These are phyloP conservation scores for Muscicapa adusta DNA, from an alignment of 2,113 vertebrate genomes.

Conservation along the genomic window DNA sequence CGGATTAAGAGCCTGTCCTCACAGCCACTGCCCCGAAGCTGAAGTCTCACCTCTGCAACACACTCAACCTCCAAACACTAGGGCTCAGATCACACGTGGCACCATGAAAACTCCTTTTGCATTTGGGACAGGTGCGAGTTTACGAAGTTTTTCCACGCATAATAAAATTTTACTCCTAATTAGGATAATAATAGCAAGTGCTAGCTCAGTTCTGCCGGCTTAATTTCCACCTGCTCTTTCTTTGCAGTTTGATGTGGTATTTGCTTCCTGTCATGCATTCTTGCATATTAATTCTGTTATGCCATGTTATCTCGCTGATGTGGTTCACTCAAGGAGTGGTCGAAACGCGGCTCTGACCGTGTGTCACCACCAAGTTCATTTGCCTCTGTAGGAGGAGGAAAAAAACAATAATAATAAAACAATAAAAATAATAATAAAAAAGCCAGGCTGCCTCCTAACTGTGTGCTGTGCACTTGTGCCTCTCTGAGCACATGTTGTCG, in stretches of 20 bases:
- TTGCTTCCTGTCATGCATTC: constrained; percentile 27
- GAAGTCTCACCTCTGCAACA: background rate
- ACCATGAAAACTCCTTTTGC: background rate
- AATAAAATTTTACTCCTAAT: constrained; percentile 19
- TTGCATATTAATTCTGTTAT: background rate
- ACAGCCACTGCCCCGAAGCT: background rate
- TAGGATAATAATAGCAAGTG: constrained; percentile 50
- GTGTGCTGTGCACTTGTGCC: background rate
- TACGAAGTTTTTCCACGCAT: background rate
- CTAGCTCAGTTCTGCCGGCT: constrained; percentile 28
- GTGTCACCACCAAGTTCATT: background rate
- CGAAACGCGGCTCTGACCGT: background rate
- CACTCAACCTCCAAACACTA: background rate
- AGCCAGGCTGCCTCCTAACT: background rate
- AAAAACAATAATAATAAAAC: background rate
- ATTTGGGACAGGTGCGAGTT: background rate
- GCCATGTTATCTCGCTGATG: background rate
- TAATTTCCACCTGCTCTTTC: constrained; percentile 48
- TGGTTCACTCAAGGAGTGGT: constrained; percentile 39
- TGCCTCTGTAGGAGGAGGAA: background rate
- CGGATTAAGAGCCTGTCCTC: background rate
- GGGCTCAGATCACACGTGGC: background rate
- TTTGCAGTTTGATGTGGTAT: constrained; percentile 56
- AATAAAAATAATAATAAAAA: background rate
- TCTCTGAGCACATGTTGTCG: background rate